Conservation (phyloP, 2,113 vertebrate genomes). For the Caloenas nicobarica region DNA sequence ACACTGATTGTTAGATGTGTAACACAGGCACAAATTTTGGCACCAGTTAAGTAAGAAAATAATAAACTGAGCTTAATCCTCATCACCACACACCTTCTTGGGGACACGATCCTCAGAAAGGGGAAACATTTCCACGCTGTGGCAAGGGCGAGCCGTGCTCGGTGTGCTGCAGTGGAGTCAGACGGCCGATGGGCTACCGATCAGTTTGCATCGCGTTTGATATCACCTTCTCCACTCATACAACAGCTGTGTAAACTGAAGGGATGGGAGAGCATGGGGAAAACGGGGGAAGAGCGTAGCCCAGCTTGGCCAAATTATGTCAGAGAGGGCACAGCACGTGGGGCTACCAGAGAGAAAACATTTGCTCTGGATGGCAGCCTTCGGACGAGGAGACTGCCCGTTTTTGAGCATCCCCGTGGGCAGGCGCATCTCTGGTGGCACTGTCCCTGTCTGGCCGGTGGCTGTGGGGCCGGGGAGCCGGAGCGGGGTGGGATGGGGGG, state of each 20-base stretch:
- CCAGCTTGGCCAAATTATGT: background rate
- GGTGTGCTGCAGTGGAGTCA: background rate
- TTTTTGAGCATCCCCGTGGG: rapidly evolving
- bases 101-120: background rate
- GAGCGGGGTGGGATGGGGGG: rapidly evolving
- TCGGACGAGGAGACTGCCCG: background rate
- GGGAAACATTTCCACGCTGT: background rate
- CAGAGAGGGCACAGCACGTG: rapidly evolving
- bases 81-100: background rate
- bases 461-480: rapidly evolving
- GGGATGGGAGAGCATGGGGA: background rate
- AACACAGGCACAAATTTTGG: background rate
- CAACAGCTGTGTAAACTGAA: conserved; percentile 12
- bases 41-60: background rate
- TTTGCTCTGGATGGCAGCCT: background rate
- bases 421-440: background rate
- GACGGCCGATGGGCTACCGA: background rate
- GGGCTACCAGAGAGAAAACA: background rate
- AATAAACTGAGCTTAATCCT: background rate
- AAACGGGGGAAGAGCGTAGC: rapidly evolving
- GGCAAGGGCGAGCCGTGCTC: background rate
- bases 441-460: rapidly evolving
- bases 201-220: background rate
- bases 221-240: background rate
- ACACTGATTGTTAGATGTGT: background rate